Percentiles rank a stretch among this genome's conserved stretches.
These are phyloP conservation scores for Acronicta aceris DNA, from an alignment of 2,888 invertebrate species.

Conservation along the genomic window DNA sequence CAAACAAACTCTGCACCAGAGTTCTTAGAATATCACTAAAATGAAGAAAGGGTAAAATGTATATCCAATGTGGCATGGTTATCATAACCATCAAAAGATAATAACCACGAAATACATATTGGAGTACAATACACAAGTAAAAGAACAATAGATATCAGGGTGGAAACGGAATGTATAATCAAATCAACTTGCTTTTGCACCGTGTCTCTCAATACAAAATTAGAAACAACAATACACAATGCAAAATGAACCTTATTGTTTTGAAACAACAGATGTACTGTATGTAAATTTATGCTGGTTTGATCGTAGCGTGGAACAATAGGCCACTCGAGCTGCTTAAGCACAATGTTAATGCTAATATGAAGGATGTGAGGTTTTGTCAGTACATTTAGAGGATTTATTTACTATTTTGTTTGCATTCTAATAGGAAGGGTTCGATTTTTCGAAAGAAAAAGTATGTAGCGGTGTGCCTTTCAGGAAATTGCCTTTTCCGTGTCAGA, in stretches of 20 bases:
- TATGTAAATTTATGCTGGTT: constrained; percentile 43
- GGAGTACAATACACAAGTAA: constrained; percentile 41
- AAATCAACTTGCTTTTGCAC: constrained; percentile 76
- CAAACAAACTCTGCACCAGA: no score
- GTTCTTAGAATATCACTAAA: no score
- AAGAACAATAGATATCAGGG: constrained; percentile 68
- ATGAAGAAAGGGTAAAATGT: no score
- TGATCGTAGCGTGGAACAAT: constrained; percentile 72
- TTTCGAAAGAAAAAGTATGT: not conserved
- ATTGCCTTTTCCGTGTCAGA: not conserved
- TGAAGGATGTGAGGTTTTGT: constrained; percentile 68
- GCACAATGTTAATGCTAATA: constrained; percentile 79
- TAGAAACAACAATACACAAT: constrained; percentile 4
- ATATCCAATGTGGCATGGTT: no score
- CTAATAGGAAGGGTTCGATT: constrained; percentile 2
- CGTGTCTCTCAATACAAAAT: constrained; percentile 46
- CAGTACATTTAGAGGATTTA: constrained; percentile 58
- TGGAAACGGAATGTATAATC: constrained; percentile 75
- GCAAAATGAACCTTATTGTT: constrained; percentile 48
- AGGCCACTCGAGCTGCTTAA: constrained; percentile 70
- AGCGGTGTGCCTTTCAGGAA: no score
- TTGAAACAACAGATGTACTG: constrained; percentile 26
- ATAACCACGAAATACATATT: constrained; percentile 1
- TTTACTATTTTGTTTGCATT: constrained; percentile 38
- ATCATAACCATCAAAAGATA: not conserved